A percentile compares a stretch with the other conserved stretches of the same genome.
Evolutionary conservation across 2,113 vertebrate species (phyloP).

Genomic region (Regulus satrapa): DNA sequence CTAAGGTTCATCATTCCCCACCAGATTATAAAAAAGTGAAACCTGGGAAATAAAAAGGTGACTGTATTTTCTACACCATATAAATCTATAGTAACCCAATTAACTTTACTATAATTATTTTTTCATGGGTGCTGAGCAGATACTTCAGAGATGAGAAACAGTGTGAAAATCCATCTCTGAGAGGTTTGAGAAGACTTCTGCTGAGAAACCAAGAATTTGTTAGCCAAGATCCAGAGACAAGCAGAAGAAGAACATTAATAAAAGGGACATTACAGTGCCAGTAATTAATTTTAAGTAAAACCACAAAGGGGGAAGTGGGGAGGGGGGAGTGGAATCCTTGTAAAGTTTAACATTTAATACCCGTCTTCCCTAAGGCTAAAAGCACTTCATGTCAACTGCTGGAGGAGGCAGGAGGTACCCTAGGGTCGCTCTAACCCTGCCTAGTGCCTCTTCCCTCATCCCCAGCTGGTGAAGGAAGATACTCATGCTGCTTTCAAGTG

Average conservation of each 20-base stretch:
- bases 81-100: background rate
- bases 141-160: background rate
- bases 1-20: background rate
- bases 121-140: background rate
- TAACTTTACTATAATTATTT: background rate
- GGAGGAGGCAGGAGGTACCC: background rate
- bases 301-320: accelerated
- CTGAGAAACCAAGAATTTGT: background rate
- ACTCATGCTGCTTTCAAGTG: background rate
- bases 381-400: background rate
- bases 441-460: background rate
- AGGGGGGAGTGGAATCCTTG: background rate
- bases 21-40: background rate
- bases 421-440: background rate
- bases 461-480: accelerated
- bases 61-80: background rate
- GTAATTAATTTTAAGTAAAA: background rate
- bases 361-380: background rate
- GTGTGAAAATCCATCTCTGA: background rate
- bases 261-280: background rate
- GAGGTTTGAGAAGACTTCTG: background rate
- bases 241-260: background rate
- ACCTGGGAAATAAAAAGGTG: background rate
- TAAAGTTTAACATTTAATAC: background rate
- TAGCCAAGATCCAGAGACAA: background rate